A percentile compares a stretch with the other conserved stretches of the same genome.
These are phyloP conservation scores for Urocolius indicus DNA, from an alignment of 2,113 vertebrate species.

Conservation along the genomic window DNA sequence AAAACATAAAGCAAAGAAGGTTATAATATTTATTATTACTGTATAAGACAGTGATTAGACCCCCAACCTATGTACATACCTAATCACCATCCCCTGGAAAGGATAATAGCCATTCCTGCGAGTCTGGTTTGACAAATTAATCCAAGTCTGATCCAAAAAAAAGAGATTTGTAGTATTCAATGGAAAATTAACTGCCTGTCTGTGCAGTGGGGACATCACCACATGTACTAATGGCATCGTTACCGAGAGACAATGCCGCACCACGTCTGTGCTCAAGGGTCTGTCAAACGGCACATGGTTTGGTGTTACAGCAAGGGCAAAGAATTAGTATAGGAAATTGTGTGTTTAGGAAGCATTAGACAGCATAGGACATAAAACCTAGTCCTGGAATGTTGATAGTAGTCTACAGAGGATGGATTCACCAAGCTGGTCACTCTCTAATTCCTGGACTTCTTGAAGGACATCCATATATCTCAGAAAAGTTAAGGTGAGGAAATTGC, in stretches of 20 bases:
- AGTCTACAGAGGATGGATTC: neutral
- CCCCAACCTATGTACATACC: conserved; percentile 54
- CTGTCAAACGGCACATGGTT: neutral
- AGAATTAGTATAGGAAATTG: neutral
- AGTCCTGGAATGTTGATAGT: neutral
- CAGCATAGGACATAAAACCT: neutral
- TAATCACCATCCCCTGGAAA: conserved; percentile 60
- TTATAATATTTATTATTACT: conserved; percentile 58
- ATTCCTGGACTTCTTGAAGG: neutral
- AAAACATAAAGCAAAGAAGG: conserved; percentile 60
- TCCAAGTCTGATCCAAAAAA: conserved; percentile 61
- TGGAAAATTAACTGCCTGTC: conserved; percentile 49
- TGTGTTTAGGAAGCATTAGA: neutral
- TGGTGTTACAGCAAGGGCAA: neutral
- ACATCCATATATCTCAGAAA: neutral
- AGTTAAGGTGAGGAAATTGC: neutral
- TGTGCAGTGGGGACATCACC: neutral
- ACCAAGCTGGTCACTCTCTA: neutral
- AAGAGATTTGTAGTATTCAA: conserved; percentile 54
- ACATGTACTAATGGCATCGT: neutral
- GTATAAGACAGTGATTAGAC: conserved; percentile 57
- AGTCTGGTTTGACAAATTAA: conserved; percentile 63
- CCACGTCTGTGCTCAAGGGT: neutral
- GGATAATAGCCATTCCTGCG: conserved; percentile 17
- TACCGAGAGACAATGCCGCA: neutral